These are phyloP conservation scores for Aldrovandia affinis DNA, from an alignment of 2,797 vertebrate genomes.

Conservation along the genomic window DNA sequence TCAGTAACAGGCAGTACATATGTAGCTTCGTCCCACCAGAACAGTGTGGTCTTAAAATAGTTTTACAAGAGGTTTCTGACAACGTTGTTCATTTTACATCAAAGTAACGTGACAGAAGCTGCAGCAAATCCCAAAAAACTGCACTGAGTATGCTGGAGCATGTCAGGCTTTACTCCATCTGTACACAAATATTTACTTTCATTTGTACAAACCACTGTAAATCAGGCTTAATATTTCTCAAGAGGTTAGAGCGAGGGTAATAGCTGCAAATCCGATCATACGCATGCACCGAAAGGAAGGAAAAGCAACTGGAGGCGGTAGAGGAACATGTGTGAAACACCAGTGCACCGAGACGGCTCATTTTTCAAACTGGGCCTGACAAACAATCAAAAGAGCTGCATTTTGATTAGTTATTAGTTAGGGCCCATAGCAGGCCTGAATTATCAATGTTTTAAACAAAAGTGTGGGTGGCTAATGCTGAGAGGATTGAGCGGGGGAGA, in stretches of 20 bases:
- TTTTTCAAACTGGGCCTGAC: slow-evolving; percentile 51
- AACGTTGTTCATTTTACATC: background rate
- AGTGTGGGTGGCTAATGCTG: slow-evolving; percentile 56
- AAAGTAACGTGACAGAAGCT: background rate
- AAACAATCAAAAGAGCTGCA: slow-evolving; percentile 51
- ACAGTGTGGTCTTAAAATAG: background rate
- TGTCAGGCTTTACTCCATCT: too few relatives aligned
- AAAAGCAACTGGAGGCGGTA: slow-evolving; percentile 29
- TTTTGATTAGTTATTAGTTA: slow-evolving; percentile 59
- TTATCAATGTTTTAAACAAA: slow-evolving; percentile 58
- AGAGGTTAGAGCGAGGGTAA: background rate
- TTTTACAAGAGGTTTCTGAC: background rate
- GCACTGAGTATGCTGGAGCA: background rate
- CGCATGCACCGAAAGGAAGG: background rate
- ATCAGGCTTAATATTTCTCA: background rate
- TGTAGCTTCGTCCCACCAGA: background rate
- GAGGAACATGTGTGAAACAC: slow-evolving; percentile 58
- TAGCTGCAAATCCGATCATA: background rate
- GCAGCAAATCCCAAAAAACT: background rate
- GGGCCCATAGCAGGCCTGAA: slow-evolving; percentile 46
- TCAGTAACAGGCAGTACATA: background rate
- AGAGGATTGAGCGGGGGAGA: slow-evolving; percentile 20
- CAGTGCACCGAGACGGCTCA: slow-evolving; percentile 28
- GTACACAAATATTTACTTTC: background rate
- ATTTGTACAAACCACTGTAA: background rate